phyloP scores from a whole-genome alignment of 1,140 invertebrate species.

The Heliconius congener region DNA sequence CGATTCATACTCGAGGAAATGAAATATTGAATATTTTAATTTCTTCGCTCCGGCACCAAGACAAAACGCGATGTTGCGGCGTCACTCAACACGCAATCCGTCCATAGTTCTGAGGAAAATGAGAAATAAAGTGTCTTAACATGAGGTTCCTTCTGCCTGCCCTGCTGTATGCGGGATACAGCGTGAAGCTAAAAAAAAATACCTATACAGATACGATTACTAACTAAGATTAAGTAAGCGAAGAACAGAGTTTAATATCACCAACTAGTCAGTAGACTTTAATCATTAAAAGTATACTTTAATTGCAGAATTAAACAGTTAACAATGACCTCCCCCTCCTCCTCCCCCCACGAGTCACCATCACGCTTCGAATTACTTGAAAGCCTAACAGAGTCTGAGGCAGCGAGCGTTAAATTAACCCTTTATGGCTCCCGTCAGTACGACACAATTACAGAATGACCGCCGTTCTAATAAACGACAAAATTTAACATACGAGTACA shows the following conservation, averaged over 20 bases:
- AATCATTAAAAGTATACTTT: neutral
- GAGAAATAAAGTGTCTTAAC: too few species aligned
- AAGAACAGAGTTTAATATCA: neutral
- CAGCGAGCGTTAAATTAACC: slow-evolving; percentile 40
- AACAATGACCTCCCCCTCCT: slow-evolving; percentile 13
- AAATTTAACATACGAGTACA: slow-evolving; percentile 31
- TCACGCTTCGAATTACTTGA: slow-evolving; percentile 36
- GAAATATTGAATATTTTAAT: too few species aligned
- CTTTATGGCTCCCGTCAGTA: slow-evolving; percentile 37
- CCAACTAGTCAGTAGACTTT: neutral
- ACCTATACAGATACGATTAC: too few species aligned
- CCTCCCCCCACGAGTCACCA: slow-evolving; percentile 13
- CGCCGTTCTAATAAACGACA: slow-evolving; percentile 34
- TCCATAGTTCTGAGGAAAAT: too few species aligned
- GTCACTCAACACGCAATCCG: too few species aligned
- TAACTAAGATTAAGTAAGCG: too few species aligned
- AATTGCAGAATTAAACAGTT: slow-evolving; percentile 19
- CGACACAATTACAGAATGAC: slow-evolving; percentile 38
- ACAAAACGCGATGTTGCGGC: too few species aligned
- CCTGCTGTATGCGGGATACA: too few species aligned
- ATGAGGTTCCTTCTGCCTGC: too few species aligned
- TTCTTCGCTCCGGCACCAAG: too few species aligned
- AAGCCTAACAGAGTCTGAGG: slow-evolving; percentile 36
- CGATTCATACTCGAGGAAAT: too few species aligned
- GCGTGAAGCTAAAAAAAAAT: too few species aligned